Percentiles rank a stretch among this genome's conserved stretches.
Conservation (phyloP, 2,888 invertebrate species). For the Ephialtes manifestator region DNA sequence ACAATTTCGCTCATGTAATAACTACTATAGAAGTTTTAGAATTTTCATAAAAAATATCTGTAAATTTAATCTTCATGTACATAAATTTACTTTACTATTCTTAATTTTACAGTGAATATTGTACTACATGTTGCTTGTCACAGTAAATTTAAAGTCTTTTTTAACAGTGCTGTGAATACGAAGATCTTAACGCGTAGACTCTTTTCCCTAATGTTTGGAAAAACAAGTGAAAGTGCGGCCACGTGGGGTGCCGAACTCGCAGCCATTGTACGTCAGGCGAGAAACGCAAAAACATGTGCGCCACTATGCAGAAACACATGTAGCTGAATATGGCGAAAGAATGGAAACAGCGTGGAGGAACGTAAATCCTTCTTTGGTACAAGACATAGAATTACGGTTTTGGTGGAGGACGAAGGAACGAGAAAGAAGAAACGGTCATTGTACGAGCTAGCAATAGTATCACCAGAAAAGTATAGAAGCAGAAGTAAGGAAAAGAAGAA, state of each 20-base stretch:
- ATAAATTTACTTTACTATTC: too few relatives aligned
- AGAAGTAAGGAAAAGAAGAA: slow-evolving; percentile 32
- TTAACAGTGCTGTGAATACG: too few relatives aligned
- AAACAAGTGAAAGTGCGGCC: slow-evolving; percentile 12
- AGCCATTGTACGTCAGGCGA: slow-evolving; percentile 5
- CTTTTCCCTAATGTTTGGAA: slow-evolving; percentile 9
- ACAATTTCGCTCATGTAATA: too few relatives aligned
- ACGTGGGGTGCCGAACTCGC: not conserved
- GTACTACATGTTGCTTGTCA: too few relatives aligned
- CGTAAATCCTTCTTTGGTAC: slow-evolving; percentile 65
- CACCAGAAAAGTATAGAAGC: slow-evolving; percentile 50
- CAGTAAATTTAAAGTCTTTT: too few relatives aligned
- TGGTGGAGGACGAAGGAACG: slow-evolving; percentile 48
- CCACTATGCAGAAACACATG: slow-evolving; percentile 57
- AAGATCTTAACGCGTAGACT: too few relatives aligned
- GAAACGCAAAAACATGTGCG: slow-evolving; percentile 23
- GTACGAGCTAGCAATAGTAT: slow-evolving; percentile 34
- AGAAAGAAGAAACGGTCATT: slow-evolving; percentile 41
- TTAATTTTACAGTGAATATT: too few relatives aligned
- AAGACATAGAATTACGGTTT: slow-evolving; percentile 67
- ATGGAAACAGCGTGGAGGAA: slow-evolving; percentile 37
- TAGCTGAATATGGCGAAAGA: slow-evolving; percentile 40
- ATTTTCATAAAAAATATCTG: too few relatives aligned
- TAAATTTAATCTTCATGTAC: too few relatives aligned
- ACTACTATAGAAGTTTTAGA: too few relatives aligned